Percentiles rank a stretch among this genome's conserved stretches.
Conservation (phyloP, 1,140 invertebrate genomes). For the Nomia melanderi region DNA sequence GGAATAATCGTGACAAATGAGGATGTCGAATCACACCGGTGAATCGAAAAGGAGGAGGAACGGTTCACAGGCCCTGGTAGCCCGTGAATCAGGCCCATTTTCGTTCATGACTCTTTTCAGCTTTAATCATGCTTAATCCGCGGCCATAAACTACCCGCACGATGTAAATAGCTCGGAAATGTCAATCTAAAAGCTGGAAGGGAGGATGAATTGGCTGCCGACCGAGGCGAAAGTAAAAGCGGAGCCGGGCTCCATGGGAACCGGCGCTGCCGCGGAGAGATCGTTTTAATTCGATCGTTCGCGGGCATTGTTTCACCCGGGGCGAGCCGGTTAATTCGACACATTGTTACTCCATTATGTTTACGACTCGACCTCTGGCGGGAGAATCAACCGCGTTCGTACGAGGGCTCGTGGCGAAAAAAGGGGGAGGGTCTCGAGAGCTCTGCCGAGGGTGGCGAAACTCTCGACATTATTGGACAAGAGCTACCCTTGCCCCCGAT, state of each 20-base stretch:
- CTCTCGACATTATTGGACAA: conserved; percentile 44
- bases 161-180: conserved; percentile 64
- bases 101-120: conserved; percentile 62
- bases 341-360: conserved; percentile 49
- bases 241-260: conserved; percentile 6
- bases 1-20: conserved; percentile 57
- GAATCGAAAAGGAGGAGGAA: conserved; percentile 57
- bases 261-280: not conserved
- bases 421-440: conserved; percentile 15
- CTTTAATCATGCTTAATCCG: conserved; percentile 64
- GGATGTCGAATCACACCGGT: conserved; percentile 46
- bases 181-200: conserved; percentile 66
- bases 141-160: conserved; percentile 61
- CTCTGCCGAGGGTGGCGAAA: conserved; percentile 11
- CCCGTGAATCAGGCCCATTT: conserved; percentile 58
- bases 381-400: not conserved
- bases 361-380: conserved; percentile 1
- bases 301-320: conserved; percentile 26
- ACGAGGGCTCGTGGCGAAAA: conserved; percentile 12
- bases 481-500: conserved; percentile 16
- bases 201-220: conserved; percentile 46
- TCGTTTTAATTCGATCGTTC: conserved; percentile 23
- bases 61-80: conserved; percentile 48
- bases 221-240: not conserved
- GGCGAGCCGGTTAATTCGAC: conserved; percentile 18